Evolutionary conservation across 2,888 invertebrate genomes (phyloP).

Genomic region (Punctoribates punctum): DNA sequence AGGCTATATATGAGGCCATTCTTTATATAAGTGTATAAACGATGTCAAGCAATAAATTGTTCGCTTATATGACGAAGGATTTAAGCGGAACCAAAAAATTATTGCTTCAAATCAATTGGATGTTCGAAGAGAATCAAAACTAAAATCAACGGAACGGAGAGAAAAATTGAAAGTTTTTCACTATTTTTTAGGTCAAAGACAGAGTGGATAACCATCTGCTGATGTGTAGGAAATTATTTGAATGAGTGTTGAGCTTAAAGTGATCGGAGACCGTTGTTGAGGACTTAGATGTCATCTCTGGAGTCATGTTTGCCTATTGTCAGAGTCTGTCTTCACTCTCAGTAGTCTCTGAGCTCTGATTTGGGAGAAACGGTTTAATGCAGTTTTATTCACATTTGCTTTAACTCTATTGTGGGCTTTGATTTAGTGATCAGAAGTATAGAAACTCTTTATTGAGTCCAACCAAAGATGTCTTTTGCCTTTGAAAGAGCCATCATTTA

Average conservation of each 20-base stretch:
- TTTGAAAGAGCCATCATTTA: not conserved
- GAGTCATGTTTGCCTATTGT: constrained; percentile 7
- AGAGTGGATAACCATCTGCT: not conserved
- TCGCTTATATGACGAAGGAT: not conserved
- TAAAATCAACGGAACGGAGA: not conserved
- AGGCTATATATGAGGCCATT: not conserved
- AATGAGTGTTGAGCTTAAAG: not conserved
- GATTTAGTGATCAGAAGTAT: constrained; percentile 1
- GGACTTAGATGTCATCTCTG: constrained; percentile 2
- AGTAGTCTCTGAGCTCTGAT: not conserved
- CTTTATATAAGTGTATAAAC: not conserved
- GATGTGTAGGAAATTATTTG: not conserved
- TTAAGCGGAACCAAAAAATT: not conserved
- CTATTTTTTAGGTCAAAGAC: not conserved
- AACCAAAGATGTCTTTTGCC: constrained; percentile 8
- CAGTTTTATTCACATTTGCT: not conserved
- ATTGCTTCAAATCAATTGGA: not conserved
- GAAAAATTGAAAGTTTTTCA: not conserved
- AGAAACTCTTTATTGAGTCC: constrained; percentile 3
- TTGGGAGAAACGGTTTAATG: not conserved
- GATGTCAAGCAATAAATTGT: not conserved
- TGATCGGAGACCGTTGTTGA: not conserved
- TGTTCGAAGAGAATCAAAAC: not conserved
- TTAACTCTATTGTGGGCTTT: not conserved
- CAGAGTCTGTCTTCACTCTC: not conserved